Conservation (phyloP, 1,140 invertebrate genomes). For the Arion vulgaris region DNA sequence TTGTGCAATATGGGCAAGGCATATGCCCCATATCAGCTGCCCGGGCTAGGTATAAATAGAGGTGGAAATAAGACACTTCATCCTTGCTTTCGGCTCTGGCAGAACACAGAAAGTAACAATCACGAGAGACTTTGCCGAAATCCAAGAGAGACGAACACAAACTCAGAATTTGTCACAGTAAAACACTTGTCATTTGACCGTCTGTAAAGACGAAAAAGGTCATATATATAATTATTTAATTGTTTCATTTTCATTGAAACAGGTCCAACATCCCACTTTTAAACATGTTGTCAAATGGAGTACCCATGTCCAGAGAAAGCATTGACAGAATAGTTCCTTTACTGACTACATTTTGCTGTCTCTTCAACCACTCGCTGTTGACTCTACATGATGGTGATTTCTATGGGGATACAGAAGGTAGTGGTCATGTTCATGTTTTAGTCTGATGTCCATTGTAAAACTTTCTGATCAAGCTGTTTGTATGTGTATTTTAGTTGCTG, state of each 20-base stretch:
- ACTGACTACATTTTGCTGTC: constrained; percentile 87
- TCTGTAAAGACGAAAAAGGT: too few relatives aligned
- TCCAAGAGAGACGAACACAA: too few relatives aligned
- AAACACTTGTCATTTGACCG: too few relatives aligned
- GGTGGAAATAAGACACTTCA: too few relatives aligned
- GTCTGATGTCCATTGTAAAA: neutral
- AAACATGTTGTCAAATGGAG: constrained; percentile 81
- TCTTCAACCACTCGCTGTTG: constrained; percentile 86
- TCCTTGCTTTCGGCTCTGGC: too few relatives aligned
- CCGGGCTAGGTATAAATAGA: too few relatives aligned
- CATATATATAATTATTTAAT: too few relatives aligned
- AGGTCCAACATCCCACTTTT: constrained; percentile 78
- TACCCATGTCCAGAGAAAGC: constrained; percentile 79
- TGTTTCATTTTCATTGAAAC: neutral
- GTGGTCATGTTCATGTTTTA: constrained; percentile 19
- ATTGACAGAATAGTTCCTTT: constrained; percentile 83
- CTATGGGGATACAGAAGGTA: constrained; percentile 68
- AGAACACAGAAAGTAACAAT: too few relatives aligned
- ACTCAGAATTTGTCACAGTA: too few relatives aligned
- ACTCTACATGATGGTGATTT: constrained; percentile 93
- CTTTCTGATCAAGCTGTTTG: neutral
- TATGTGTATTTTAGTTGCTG: neutral
- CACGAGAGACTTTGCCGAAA: too few relatives aligned
- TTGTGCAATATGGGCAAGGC: too few relatives aligned
- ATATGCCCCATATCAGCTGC: too few relatives aligned